Evolutionary conservation across 2,113 vertebrate genomes (phyloP), one percentile per base, ranked within the genome.

Genomic region (Dasyurus viverrinus): DNA sequence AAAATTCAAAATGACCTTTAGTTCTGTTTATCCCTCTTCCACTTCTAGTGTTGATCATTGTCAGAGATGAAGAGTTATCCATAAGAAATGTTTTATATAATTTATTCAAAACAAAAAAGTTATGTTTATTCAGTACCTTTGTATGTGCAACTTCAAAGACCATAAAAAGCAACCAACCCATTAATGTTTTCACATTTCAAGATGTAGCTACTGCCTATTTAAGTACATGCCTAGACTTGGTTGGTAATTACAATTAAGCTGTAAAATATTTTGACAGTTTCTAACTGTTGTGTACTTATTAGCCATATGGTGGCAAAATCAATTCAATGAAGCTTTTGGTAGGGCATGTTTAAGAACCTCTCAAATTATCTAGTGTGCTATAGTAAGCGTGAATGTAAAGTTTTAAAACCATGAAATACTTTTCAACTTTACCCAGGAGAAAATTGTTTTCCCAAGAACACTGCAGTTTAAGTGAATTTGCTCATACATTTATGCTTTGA

Each of bases 231-330:
- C 98, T 98, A 97, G 98, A 98, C 98, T 98, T 99, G 98, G 98
- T 98, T 97, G 97, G 98, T 98, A 99, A 99, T 99, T 99, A 98
- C 97, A 98, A 98, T 98, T 98, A 97, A 99, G 98, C 98, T 98
- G 98, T 98, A 98, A 98, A 98, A 98, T 98, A 98, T 99, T 99
- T 99, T 98, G 98, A 98, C 98, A 98, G 98, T 98, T 98, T 98
- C 98, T 98, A 99, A 98, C 98, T 98, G 98, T 98, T 98, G 98
- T 97, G 97, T 98, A 96, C 96, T 97, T 98, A 96, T 98, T 98
- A 98, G 97, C 98, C 97, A 95, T 98, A 97, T 98, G 97, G 97
- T 97, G 97, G 93, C 94, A 97, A 97, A 98, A 97, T 54, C 97
- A 97, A 97, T 98, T 98, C 97, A 97, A 96, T 98, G 96, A 96